Evolutionary conservation across 2,888 invertebrate species (phyloP), one percentile per base, ranked within the genome.

Genomic region (Erebia epiphron): DNA sequence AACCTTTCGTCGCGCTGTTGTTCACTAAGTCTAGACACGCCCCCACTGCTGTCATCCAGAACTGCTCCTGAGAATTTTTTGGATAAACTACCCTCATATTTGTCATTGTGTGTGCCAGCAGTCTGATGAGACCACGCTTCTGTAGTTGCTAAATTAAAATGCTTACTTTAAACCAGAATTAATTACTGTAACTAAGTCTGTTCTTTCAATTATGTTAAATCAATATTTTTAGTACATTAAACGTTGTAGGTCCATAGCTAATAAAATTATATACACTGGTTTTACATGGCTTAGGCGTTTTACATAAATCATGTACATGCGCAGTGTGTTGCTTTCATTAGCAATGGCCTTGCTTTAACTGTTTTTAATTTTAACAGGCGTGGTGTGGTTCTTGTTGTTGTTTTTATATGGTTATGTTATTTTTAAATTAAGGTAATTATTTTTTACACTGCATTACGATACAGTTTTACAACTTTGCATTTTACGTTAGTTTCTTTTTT

Each of bases 381-480:
- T 76, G 79, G 75, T 79, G 82, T 80, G 83, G 82, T 80, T 81
- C 76, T 79, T 79, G 80, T 83, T 83, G 77, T 82, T 79, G 73
- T 77, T 80, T 79, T 79, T 76, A 79, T 76, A 79, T 79, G 78
- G 75, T 75, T 77, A 77, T 79, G 75, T 75, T 77, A 73, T 75
- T 75, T 77, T 78, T 77, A 78, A 79, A 79, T 79, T 78, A 77
- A 76, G 61, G 43, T 43, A 18, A 61, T 61, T 18, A 18, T 61
- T 61, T 61, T 77, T 77, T 77, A 79, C 76, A 76, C 78, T 74
- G 62, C 75, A 77, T 77, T 75, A 65, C 62, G 75, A 77, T 77
- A 77, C 77, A 79, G 75, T 80, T 83, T 82, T 84, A 83, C 83
- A 83, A 80, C 83, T 85, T 52, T 82, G 87, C 88, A 88, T 88